Conservation (phyloP, 2,113 vertebrate genomes). For the Ictalurus furcatus region DNA sequence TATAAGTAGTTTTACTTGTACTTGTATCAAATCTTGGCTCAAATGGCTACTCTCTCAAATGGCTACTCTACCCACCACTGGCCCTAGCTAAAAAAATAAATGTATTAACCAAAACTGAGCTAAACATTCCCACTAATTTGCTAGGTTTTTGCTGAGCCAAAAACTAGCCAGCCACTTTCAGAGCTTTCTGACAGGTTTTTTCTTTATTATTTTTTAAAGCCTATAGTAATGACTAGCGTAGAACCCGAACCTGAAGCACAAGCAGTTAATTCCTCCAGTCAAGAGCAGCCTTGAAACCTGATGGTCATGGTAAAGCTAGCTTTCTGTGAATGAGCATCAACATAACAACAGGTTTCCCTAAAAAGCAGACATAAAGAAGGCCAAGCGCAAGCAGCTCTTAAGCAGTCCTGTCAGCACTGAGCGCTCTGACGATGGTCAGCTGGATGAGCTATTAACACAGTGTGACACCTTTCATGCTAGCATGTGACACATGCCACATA, state of each 20-base stretch:
- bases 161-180: not conserved
- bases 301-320: constrained; percentile 24
- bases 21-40: no score
- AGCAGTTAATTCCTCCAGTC: constrained; percentile 38
- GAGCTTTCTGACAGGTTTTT: not conserved
- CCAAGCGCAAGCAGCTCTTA: not conserved
- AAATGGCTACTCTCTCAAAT: no score
- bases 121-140: constrained; percentile 13
- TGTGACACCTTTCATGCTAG: constrained; percentile 62
- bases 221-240: not conserved
- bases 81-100: not conserved
- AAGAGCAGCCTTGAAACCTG: constrained; percentile 17
- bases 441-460: constrained; percentile 60
- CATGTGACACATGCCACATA: constrained; percentile 62
- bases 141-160: not conserved
- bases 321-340: constrained; percentile 39
- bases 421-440: constrained; percentile 57
- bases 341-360: constrained; percentile 41
- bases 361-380: constrained; percentile 27
- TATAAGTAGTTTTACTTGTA: no score
- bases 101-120: not conserved
- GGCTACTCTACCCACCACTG: no score
- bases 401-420: constrained; percentile 21
- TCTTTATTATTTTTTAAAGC: not conserved
- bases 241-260: constrained; percentile 25